Percentiles rank a stretch among this genome's conserved stretches.
phyloP scores from a whole-genome alignment of 2,797 vertebrate genomes.

The Oceanodroma leucorhoa region DNA sequence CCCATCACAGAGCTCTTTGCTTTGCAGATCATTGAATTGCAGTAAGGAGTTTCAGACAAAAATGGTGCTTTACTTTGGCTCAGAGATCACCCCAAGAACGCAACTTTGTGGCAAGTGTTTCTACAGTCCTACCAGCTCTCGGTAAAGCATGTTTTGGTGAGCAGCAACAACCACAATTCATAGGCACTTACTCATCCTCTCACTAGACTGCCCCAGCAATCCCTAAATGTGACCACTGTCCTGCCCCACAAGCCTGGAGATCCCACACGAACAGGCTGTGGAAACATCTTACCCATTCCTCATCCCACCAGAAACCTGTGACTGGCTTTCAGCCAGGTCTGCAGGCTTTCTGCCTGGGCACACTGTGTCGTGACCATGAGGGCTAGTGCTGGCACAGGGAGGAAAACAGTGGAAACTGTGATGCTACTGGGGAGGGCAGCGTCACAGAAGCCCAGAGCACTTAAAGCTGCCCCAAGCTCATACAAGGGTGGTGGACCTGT shows the following conservation, averaged over 20 bases:
- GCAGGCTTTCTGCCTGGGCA: neutral
- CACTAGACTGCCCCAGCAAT: neutral
- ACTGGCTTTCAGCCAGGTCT: neutral
- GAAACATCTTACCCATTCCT: neutral
- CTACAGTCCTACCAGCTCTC: neutral
- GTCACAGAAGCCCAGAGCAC: neutral
- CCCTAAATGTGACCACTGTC: neutral
- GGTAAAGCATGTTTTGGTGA: neutral
- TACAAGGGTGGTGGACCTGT: neutral
- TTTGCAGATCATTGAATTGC: neutral
- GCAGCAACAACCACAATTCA: neutral
- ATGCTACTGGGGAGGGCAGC: neutral
- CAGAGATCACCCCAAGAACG: neutral
- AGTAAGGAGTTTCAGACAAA: neutral
- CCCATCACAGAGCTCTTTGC: neutral
- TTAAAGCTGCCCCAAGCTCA: neutral
- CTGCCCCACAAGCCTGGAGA: neutral
- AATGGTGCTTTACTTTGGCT: neutral
- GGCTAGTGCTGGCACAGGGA: neutral
- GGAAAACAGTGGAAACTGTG: neutral
- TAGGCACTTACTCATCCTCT: neutral
- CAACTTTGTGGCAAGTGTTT: neutral
- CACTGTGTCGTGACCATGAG: accelerated
- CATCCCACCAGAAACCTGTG: neutral
- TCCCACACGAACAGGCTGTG: accelerated